Percentiles rank a stretch among this genome's conserved stretches.
Conservation (phyloP, 2,113 vertebrate genomes). For the Sterrhoptilus dennistouni region DNA sequence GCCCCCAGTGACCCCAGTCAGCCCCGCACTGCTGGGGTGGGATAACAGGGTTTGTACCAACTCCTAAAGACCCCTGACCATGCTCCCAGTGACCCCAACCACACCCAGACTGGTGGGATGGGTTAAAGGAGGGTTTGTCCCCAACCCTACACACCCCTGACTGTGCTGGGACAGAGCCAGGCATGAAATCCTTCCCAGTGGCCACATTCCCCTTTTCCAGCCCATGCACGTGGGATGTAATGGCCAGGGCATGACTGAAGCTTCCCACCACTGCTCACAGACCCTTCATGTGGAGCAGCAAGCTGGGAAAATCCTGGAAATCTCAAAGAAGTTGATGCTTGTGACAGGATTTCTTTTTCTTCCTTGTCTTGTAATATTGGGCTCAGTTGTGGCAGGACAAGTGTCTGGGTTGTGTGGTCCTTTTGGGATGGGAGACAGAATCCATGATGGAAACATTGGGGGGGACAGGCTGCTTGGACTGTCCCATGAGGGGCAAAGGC, state of each 20-base stretch:
- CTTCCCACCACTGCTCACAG: accelerated
- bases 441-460: accelerated
- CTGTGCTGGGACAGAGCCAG: not conserved
- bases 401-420: not conserved
- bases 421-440: not conserved
- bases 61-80: not conserved
- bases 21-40: not conserved
- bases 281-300: not conserved
- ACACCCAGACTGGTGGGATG: not conserved
- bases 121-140: not conserved
- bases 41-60: not conserved
- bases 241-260: accelerated
- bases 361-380: not conserved
- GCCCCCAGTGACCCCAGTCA: not conserved
- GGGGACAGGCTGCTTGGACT: not conserved
- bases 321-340: accelerated
- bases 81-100: not conserved
- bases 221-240: accelerated
- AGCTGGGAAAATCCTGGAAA: not conserved
- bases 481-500: not conserved
- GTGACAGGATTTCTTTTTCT: not conserved
- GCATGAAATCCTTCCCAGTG: accelerated
- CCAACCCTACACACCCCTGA: not conserved
- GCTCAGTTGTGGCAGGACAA: not conserved
- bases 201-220: not conserved